Evolutionary conservation across 1,140 invertebrate genomes (phyloP).

Genomic region (Anadara kagoshimensis): DNA sequence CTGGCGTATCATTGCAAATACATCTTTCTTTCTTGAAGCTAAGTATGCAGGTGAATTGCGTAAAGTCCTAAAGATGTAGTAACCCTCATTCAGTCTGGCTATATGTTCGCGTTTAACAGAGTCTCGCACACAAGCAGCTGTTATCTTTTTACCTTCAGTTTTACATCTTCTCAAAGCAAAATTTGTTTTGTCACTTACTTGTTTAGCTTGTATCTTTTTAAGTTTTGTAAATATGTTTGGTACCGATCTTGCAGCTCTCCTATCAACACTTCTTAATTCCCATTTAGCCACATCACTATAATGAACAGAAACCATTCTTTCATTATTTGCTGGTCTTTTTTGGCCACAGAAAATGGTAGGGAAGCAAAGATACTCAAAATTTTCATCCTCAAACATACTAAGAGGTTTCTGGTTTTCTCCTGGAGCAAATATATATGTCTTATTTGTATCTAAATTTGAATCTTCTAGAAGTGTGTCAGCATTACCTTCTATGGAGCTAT

Average conservation of each 20-base stretch:
- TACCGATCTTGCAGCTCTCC: slow-evolving; percentile 32
- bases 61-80: slow-evolving; percentile 12
- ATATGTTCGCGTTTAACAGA: not conserved
- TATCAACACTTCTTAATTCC: slow-evolving; percentile 35
- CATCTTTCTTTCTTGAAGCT: slow-evolving; percentile 27
- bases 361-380: slow-evolving; percentile 38
- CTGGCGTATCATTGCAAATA: slow-evolving; percentile 39
- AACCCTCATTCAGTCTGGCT: slow-evolving; percentile 28
- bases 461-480: slow-evolving; percentile 25
- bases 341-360: slow-evolving; percentile 46
- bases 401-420: slow-evolving; percentile 33
- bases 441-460: slow-evolving; percentile 7
- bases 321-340: slow-evolving; percentile 20
- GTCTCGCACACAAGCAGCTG: not conserved
- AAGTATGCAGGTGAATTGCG: slow-evolving; percentile 27
- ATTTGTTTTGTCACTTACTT: slow-evolving; percentile 16
- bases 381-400: slow-evolving; percentile 33
- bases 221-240: slow-evolving; percentile 35
- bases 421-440: slow-evolving; percentile 31
- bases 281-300: slow-evolving; percentile 42
- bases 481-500: slow-evolving; percentile 14
- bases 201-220: slow-evolving; percentile 35
- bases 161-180: slow-evolving; percentile 29
- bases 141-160: slow-evolving; percentile 7
- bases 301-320: slow-evolving; percentile 27